Base-by-base conservation (phyloP, 2,113 vertebrate genomes). In the Cephalopholis sonnerati region DNA sequence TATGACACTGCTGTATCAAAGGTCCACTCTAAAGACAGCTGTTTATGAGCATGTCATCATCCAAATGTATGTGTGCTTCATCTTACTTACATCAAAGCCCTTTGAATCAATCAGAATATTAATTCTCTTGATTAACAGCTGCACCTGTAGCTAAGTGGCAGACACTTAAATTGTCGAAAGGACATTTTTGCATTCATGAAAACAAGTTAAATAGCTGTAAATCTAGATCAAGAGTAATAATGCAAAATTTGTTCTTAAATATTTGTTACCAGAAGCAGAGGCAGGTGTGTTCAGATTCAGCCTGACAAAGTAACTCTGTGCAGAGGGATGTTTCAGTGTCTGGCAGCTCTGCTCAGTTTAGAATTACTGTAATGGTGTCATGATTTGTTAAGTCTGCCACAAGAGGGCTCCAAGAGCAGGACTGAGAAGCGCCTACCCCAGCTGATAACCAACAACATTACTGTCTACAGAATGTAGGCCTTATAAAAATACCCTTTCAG, bases 401-500 rank as follows among this genome's bases (percentile, higher is more conserved):
- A 79, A 91, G 91, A 78, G 79, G 91, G 86, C 92, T 90, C 81
- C 46, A 71, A 59, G 67, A 65, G 59, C 83, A 83, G 66, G 54
- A 13, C 8, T 62, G 62, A 39, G 20, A 68, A 75, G 36, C 5
- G 2, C 48, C 81, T 48, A 13, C 25, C 36, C 25, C 67, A 67
- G 67, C 77, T 76, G 50, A 74, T 79, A 74, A 81, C 73, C 72
- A 76, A 73, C 64, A 84, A 72, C 61, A 85, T 70, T 58, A 77
- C 62, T 63, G 85, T 80, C 81, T 84, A 68, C 73, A 91, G 76
- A 87, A 90, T 77, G 51, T 75, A 86, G 92, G 80, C 68, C 55
- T 83, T 86, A 51, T 89, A 88, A 86, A 93, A 94, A 94, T 91
- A 89, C 70, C 83, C 74, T 71, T 46, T 89, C 61, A 77, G 74